Base-by-base conservation (phyloP, 2,797 vertebrate genomes). In the Fringilla coelebs region DNA sequence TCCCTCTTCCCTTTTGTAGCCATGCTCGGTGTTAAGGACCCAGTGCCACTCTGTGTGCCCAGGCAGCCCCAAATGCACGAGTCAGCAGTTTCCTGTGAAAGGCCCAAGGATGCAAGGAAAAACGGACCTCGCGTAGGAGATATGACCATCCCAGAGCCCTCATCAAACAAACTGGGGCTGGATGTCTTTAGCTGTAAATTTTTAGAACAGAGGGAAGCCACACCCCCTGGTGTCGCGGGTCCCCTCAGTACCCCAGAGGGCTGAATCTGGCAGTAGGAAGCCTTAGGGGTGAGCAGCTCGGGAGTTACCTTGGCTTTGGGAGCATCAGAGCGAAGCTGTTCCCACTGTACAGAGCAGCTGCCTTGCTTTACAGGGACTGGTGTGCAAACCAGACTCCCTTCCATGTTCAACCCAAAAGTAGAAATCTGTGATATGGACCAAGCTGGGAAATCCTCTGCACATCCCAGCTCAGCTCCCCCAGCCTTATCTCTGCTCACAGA, bases 121-220 rank as follows among this genome's bases (percentile, higher is more conserved):
- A 61, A 11, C 0, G 0, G 52, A 40, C 4, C 25, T 65, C 57
- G 6, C 45, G 25, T 24, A 24, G 41, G 52, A 77, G 49, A 51
- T 29, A 40, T 7, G 14, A 31, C 28, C 38, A 61, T 41, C 28
- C 58, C 28, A 41, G 60, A 61, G 38, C 60, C 38, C 38, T 61
- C 60, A 31, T 31, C 28, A 21, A 40, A 61, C 58, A 10, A 61
- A 61, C 3, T 15, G 41, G 38, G 18, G 21, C 28, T 41, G 36
- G 58, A 2, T 61, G 19, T 61, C 38, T 31, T 41, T 21, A 31
- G 19, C 5, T 41, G 38, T 41, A 40, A 15, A 21, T 6, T 41
- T 61, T 61, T 41, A 61, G 38, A 31, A 41, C 38, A 21, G 38
- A 61, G 19, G 60, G 60, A 41, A 15, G 38, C 38, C 60, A 61